Conservation (phyloP, 2,797 vertebrate genomes). For the Mionectes olivaceus region DNA sequence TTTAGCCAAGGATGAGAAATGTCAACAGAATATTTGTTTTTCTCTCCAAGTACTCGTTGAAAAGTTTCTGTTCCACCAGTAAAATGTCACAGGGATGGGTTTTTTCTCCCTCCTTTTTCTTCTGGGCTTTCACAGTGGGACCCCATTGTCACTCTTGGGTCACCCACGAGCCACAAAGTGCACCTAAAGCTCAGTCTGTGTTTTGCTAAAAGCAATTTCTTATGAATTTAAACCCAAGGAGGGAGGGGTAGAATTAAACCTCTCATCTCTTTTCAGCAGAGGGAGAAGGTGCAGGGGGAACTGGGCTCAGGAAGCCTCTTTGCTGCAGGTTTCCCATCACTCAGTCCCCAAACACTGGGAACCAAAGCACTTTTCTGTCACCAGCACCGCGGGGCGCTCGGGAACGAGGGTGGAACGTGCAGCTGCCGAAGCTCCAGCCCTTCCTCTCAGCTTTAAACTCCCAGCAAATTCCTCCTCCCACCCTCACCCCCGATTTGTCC, state of each 20-base stretch:
- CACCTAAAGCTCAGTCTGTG: fast-evolving
- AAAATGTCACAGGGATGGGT: not conserved
- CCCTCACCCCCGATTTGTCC: not conserved
- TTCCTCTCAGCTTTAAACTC: not conserved
- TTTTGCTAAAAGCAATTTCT: not conserved
- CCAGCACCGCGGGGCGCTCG: not conserved
- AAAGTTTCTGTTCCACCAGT: not conserved
- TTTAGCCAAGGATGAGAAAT: not conserved
- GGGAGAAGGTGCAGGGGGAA: not conserved
- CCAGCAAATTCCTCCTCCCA: not conserved
- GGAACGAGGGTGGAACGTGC: not conserved
- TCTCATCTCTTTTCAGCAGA: not conserved
- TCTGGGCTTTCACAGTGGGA: not conserved
- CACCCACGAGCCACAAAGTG: not conserved
- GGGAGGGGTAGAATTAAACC: not conserved
- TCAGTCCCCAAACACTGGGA: not conserved
- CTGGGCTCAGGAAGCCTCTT: not conserved
- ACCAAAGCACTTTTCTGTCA: conserved; percentile 1
- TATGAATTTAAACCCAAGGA: not conserved
- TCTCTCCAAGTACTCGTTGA: not conserved
- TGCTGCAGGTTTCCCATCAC: not conserved
- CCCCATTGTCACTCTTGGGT: not conserved
- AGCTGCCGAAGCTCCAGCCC: not conserved
- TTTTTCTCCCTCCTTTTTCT: not conserved
- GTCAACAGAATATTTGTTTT: not conserved